phyloP scores from a whole-genome alignment of 2,888 invertebrate genomes.

The Deilephila elpenor region DNA sequence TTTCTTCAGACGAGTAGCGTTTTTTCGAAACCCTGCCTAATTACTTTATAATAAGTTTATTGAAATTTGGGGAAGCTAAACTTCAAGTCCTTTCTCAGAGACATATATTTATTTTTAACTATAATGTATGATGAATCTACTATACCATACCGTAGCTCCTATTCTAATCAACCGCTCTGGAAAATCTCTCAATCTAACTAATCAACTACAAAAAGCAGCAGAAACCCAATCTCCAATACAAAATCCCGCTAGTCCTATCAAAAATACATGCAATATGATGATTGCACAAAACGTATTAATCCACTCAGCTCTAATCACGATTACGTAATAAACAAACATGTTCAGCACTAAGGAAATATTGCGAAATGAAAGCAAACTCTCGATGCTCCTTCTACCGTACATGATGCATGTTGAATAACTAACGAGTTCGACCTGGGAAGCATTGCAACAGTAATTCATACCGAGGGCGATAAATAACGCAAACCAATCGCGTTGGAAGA shows the following conservation, averaged over 20 bases:
- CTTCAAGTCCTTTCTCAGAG: too few species aligned
- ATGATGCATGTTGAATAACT: conserved; percentile 17
- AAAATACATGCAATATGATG: not conserved
- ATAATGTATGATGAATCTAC: too few species aligned
- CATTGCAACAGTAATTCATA: conserved; percentile 17
- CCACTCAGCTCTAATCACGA: conserved; percentile 16
- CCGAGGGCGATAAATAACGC: conserved; percentile 9
- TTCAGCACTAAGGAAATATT: not conserved
- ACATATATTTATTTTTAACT: too few species aligned
- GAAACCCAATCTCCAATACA: not conserved
- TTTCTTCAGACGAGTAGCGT: too few species aligned
- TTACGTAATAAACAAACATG: not conserved
- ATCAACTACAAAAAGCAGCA: not conserved
- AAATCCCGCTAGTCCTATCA: not conserved
- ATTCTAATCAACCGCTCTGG: too few species aligned
- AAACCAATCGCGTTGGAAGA: conserved; percentile 1
- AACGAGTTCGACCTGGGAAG: conserved; percentile 13
- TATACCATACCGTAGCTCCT: too few species aligned
- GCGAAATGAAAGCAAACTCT: not conserved
- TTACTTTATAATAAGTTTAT: too few species aligned
- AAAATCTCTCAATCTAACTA: too few species aligned
- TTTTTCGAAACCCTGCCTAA: too few species aligned
- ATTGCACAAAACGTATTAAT: not conserved
- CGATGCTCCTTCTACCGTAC: not conserved
- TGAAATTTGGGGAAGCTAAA: too few species aligned